Base-by-base conservation (phyloP, 2,797 vertebrate species). In the Aulostomus chinensis region DNA sequence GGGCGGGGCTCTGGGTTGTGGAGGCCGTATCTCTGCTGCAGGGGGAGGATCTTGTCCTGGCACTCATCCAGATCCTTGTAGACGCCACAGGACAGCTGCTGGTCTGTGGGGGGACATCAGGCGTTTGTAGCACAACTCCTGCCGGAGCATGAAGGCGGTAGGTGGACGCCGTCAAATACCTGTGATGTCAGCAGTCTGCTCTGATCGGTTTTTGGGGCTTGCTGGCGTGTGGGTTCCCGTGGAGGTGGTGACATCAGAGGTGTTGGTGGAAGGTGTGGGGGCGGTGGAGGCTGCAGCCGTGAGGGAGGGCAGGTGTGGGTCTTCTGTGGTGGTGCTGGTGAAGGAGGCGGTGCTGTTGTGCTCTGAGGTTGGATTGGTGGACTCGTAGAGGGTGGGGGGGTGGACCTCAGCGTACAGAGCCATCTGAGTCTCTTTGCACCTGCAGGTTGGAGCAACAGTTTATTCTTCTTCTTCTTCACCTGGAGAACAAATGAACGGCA, bases 401-500 rank as follows among this genome's bases (percentile, higher is more conserved):
- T 89, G 80, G 21, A 97, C 76, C 25, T 78, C 86, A 31, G 96
- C 96, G 3, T 89, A 87, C 4, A 86, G 68, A 9, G 85, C 55
- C 14, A 87, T 76, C 34, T 85, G 79, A 0, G 84, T 86, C 1
- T 14, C 73, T 58, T 88, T 88, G 67, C 95, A 98, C 87, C 94
- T 96, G 70, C 2, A n/a, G n/a, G n/a, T n/a, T n/a, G n/a, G n/a
- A n/a, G n/a, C n/a, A n/a, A n/a, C n/a, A n/a, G n/a, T n/a, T n/a
- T n/a, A n/a, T n/a, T n/a, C n/a, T n/a, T n/a, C n/a, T n/a, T n/a
- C n/a, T n/a, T n/a, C n/a, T n/a, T n/a, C n/a, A n/a, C n/a, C n/a
- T n/a, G n/a, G n/a, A n/a, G n/a, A n/a, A n/a, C n/a, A n/a, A n/a
- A n/a, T n/a, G n/a, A n/a, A n/a, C n/a, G n/a, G n/a, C n/a, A n/a